Evolutionary conservation across 1,140 invertebrate species (phyloP), one percentile per base, ranked within the genome.

Genomic region (Papilio glaucus): DNA sequence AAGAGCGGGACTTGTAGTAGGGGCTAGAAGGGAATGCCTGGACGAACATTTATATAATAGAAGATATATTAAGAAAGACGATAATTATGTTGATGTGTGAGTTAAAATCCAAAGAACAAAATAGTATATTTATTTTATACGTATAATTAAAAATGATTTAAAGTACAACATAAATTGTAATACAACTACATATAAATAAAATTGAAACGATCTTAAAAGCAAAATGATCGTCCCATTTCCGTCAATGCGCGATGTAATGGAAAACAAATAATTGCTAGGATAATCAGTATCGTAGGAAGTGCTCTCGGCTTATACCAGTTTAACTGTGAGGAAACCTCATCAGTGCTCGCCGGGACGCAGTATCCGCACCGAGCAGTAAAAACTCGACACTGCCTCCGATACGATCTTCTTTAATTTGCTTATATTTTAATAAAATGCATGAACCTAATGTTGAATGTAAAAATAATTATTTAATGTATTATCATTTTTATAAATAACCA

Each of bases 371-470:
- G 33, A 38, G 61, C 62, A 0, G 37, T 39, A 65, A 65, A 65
- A 65, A 65, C 62, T 41, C 37, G 33, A 38, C 62, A 37, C 18
- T 10, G 12, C 15, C 62, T 38, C 37, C 62, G 62, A 21, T 39
- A 65, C 15, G 33, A 63, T 37, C 61, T 13, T 41, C 62, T 65
- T 24, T 41, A 65, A 21, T 65, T 21, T 39, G 7, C 37, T 65
- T 65, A 21, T 65, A 29, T 65, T 12, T 10, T 37, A 41, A 65
- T 65, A 39, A 65, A 65, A 65, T 65, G 37, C 24, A 57, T 24
- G 8, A 57, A 57, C 10, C 24, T 24, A 53, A 24, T 21, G 9
- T 24, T 18, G 49, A 13, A 53, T 24, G 29, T 38, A 39, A 10
- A n/a, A 39, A 18, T 12, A 39, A 4, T 18, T 21, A 4, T 39